Evolutionary conservation across 2,113 vertebrate species (phyloP), one percentile per base, ranked within the genome.

Genomic region (Erythrocebus patas): DNA sequence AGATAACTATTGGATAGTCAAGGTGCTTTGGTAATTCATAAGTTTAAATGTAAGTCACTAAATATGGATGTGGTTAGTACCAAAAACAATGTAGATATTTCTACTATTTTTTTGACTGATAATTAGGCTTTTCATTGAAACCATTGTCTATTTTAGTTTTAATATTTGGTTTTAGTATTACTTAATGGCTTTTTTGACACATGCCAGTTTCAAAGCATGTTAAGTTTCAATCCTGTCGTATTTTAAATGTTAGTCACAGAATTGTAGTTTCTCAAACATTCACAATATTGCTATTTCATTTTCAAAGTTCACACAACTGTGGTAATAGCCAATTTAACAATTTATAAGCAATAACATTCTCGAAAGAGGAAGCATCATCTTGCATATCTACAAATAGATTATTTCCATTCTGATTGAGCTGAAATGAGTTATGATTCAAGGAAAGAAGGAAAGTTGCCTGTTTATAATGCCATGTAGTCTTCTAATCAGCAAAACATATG

Each of bases 261-360:
- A 38, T 6, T 89, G 2, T 76, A 61, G 3, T 73, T 68, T 64
- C 55, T 52, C 20, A 59, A 84, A 38, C 17, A 93, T 40, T 92
- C 75, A 14, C 45, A 93, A 83, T 52, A 75, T 78, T 92, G 30
- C 20, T 50, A 6, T 81, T 93, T 90, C 14, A 78, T 35, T 95
- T 87, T 45, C 17, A 91, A 94, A 79, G 50, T 73, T 93, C 35
- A 93, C 20, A 80, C 35, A 82, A 91, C 16, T 95, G 27, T 83
- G 20, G 5, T 38, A 87, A 30, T 59, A 66, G 8, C 0, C 16
- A 75, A 20, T 87, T 89, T 90, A 64, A 50, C 16, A 84, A 80
- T 78, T 72, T 90, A 50, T 3, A 90, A 45, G 14, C 43, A 73
- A 30, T 18, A 91, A 57, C 4, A 11, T 59, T 89, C 18, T 13